Evolutionary conservation across 2,113 vertebrate species (phyloP).

Genomic region (Xenopus borealis): DNA sequence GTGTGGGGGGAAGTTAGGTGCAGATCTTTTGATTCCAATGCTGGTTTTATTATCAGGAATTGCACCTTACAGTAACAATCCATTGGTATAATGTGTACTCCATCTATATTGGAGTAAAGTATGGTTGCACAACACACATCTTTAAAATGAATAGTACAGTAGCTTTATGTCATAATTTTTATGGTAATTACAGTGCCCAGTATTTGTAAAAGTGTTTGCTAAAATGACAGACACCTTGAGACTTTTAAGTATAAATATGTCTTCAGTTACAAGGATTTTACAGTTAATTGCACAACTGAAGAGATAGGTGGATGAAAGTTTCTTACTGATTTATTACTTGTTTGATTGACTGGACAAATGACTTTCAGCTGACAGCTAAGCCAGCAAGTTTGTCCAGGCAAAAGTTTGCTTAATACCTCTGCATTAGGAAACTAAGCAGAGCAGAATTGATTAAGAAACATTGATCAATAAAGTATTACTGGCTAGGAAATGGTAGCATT

Average conservation of each 20-base stretch:
- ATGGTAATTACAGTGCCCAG: too few relatives aligned
- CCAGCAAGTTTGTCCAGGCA: slow-evolving; percentile 81
- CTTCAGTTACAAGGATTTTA: slow-evolving; percentile 52
- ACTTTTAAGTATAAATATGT: slow-evolving; percentile 35
- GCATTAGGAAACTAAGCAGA: slow-evolving; percentile 79
- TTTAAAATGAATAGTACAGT: too few relatives aligned
- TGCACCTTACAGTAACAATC: too few relatives aligned
- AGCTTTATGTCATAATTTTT: too few relatives aligned
- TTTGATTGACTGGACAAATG: slow-evolving; percentile 78
- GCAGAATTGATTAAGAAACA: slow-evolving; percentile 73
- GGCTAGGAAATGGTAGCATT: slow-evolving; percentile 75
- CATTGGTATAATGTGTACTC: too few relatives aligned
- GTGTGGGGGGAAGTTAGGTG: too few relatives aligned
- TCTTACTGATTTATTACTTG: slow-evolving; percentile 64
- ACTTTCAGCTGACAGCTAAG: slow-evolving; percentile 81
- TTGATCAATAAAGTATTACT: slow-evolving; percentile 80
- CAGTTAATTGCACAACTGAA: slow-evolving; percentile 55
- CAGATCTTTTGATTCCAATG: too few relatives aligned
- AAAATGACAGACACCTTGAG: slow-evolving; percentile 23
- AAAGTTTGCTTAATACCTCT: slow-evolving; percentile 84
- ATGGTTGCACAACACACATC: too few relatives aligned
- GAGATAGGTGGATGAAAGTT: slow-evolving; percentile 52
- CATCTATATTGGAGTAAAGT: too few relatives aligned
- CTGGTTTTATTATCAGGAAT: too few relatives aligned
- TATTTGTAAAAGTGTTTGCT: too few relatives aligned